Evolutionary conservation across 2,113 vertebrate genomes (phyloP).

Genomic region (Andinoacara biseriatus): DNA sequence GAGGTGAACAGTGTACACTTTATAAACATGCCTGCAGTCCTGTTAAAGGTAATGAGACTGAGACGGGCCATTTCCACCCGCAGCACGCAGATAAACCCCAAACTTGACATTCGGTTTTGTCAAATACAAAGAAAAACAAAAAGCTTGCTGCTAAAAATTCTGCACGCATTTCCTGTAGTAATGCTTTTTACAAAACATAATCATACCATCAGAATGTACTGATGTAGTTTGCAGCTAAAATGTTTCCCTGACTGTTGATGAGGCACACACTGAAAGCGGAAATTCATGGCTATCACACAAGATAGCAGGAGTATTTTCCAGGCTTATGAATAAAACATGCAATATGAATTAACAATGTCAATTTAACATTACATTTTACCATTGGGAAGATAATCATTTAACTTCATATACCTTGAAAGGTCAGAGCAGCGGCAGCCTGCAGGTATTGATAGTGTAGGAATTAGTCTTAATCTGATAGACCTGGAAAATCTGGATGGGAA

Average conservation of each 20-base stretch:
- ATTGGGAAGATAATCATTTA: conserved; percentile 43
- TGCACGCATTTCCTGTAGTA: neutral
- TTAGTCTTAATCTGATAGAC: conserved; percentile 35
- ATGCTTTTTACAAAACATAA: conserved; percentile 35
- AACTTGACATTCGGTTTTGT: conserved; percentile 25
- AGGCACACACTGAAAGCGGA: neutral
- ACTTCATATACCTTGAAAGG: conserved; percentile 52
- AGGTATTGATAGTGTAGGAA: neutral
- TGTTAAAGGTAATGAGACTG: conserved; percentile 16
- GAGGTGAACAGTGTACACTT: conserved; percentile 9
- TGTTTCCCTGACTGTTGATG: conserved; percentile 8
- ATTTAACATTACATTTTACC: conserved; percentile 27
- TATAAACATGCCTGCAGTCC: conserved; percentile 31
- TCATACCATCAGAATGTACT: conserved; percentile 21
- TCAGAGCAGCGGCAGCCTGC: conserved; percentile 28
- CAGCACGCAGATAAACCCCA: conserved; percentile 15
- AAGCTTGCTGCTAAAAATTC: conserved; percentile 30
- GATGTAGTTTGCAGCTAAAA: conserved; percentile 21
- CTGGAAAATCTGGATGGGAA: conserved; percentile 13
- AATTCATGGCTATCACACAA: conserved; percentile 15
- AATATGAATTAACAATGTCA: conserved; percentile 41
- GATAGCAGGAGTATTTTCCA: conserved; percentile 28
- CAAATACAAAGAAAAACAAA: conserved; percentile 34
- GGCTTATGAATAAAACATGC: conserved; percentile 46
- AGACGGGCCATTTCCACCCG: neutral